These are phyloP conservation scores for Decapterus maruadsi DNA, from an alignment of 2,797 vertebrate genomes.

Conservation along the genomic window DNA sequence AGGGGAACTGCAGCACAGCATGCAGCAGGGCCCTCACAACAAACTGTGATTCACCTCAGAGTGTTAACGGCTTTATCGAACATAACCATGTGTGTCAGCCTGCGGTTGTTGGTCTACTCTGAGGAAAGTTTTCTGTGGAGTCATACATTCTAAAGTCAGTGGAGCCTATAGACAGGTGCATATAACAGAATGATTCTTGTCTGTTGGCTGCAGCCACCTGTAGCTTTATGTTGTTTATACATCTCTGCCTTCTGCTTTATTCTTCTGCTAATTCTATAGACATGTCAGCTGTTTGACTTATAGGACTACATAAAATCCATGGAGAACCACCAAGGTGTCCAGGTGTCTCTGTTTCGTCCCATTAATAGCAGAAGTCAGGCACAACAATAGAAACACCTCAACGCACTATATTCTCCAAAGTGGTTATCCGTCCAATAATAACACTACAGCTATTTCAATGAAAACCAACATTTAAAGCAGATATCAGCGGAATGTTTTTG, in stretches of 20 bases:
- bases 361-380: no score
- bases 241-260: not conserved
- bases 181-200: no score
- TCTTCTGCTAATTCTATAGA: not conserved
- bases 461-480: no score
- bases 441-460: no score
- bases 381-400: no score
- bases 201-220: no score
- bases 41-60: constrained; percentile 56
- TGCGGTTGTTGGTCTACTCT: not conserved
- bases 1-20: constrained; percentile 48
- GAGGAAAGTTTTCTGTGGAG: not conserved
- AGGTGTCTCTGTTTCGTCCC: no score
- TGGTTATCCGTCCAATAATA: no score
- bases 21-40: constrained; percentile 17
- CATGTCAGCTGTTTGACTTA: not conserved
- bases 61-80: constrained; percentile 59
- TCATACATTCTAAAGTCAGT: not conserved
- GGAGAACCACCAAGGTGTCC: not conserved
- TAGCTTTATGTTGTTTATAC: not conserved
- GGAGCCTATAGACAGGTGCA: not conserved
- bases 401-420: no score
- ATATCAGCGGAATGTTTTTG: no score
- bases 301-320: not conserved
- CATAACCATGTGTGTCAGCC: constrained; percentile 14